Evolutionary conservation across 2,888 invertebrate species (phyloP).

Genomic region (Punctoribates punctum): DNA sequence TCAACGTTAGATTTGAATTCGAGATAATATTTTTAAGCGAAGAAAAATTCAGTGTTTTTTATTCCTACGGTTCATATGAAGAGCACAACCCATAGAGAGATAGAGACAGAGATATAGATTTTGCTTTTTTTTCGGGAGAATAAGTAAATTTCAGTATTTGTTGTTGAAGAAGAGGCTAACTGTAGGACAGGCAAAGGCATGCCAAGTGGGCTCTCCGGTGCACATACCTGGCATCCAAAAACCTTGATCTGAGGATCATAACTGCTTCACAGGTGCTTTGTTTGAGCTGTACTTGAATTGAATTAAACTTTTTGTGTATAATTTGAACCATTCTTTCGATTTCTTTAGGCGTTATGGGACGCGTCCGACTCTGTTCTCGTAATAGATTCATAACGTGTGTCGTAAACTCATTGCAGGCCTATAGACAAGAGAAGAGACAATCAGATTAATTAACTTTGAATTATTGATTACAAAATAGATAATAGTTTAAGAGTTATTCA

Average conservation of each 20-base stretch:
- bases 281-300: constrained; percentile 87
- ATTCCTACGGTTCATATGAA: neutral
- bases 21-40: constrained; percentile 4
- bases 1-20: neutral
- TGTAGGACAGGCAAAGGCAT: neutral
- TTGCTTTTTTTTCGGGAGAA: too few relatives aligned
- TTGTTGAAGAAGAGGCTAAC: neutral
- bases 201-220: too few relatives aligned
- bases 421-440: constrained; percentile 43
- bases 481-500: neutral
- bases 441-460: neutral
- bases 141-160: neutral
- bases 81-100: constrained; percentile 27
- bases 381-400: constrained; percentile 99
- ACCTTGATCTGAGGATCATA: constrained; percentile 89
- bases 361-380: constrained; percentile 90
- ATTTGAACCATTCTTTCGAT: constrained; percentile 99
- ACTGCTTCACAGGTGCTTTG: constrained; percentile 99
- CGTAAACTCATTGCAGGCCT: constrained; percentile 99
- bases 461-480: neutral
- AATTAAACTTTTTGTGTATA: constrained; percentile 96
- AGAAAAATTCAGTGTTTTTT: neutral
- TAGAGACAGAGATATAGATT: constrained; percentile 9
- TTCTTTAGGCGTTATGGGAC: constrained; percentile 96
- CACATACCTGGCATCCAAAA: constrained; percentile 65